These are phyloP conservation scores for Oscheius sp. DNA, from an alignment of 2,888 invertebrate species.

Conservation along the genomic window DNA sequence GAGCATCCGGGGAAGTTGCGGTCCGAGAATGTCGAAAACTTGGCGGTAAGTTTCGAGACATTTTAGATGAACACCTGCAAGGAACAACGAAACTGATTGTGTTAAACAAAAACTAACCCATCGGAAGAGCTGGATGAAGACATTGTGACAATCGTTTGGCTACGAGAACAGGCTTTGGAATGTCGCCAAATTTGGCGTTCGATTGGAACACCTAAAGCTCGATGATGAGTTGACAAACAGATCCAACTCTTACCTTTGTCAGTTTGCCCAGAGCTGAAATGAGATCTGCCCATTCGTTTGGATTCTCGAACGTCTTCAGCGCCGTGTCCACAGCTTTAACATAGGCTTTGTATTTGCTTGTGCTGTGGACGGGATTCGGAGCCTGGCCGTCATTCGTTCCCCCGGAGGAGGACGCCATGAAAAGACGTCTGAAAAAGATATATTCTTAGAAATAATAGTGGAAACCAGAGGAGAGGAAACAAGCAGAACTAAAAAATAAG, in stretches of 20 bases:
- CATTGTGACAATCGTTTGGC: conserved; percentile 91
- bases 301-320: conserved; percentile 88
- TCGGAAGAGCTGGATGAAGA: conserved; percentile 90
- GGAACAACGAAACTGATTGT: not conserved
- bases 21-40: conserved; percentile 89
- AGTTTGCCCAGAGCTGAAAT: conserved; percentile 89
- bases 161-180: conserved; percentile 87
- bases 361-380: conserved; percentile 23
- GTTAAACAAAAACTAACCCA: conserved; percentile 75
- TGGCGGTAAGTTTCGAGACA: conserved; percentile 90
- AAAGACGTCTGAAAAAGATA: conserved; percentile 25
- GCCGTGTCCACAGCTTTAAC: conserved; percentile 87
- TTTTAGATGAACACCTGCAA: conserved; percentile 85
- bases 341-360: conserved; percentile 75
- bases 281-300: conserved; percentile 94
- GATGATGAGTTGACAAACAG: not conserved
- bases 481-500: not conserved
- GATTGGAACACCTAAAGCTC: conserved; percentile 81
- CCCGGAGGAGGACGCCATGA: conserved; percentile 41
- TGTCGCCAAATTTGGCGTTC: conserved; percentile 85
- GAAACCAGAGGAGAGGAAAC: not conserved
- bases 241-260: conserved; percentile 81
- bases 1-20: conserved; percentile 74
- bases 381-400: conserved; percentile 20
- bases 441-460: not conserved